Base-by-base conservation (phyloP, 1,140 invertebrate genomes). In the Meloidogyne floridensis region DNA sequence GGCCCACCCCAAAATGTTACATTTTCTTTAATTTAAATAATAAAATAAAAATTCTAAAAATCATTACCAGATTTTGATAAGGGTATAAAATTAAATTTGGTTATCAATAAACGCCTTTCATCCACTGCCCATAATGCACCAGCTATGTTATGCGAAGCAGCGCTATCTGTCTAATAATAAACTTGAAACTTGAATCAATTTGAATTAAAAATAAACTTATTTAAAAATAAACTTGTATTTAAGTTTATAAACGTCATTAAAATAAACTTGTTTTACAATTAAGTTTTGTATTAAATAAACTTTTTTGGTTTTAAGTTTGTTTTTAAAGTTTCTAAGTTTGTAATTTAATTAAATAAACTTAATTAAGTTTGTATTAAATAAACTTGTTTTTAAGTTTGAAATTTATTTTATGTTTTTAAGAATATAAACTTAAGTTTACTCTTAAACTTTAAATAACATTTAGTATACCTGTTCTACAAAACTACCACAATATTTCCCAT, bases 51-150 rank as follows among this genome's bases (percentile, higher is more conserved):
- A 42, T 42, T 15, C 72, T n/a, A 18, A 59, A 18, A 1, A 84
- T 77, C 72, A 43, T 54, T 75, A 54, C 80, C 82, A 32, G 83
- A 87, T 51, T 71, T n/a, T 8, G 56, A 56, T 51, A n/a, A 78
- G 6, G 88, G 89, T 65, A 86, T 79, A 75, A 89, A 89, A 82
- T 88, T 74, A 73, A 89, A 89, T 75, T 88, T 89, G 1, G 88
- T 89, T 15, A 89, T 81, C 71, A 89, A 81, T 8, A 89, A 84
- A 65, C 82, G 85, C 11, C 75, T 74, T n/a, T 89, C 82, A 77
- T 89, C 88, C 10, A 89, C 85, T 15, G 85, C 85, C 88, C 88
- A 89, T 11, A 89, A 47, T n/a, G 89, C 88, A n/a, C 88, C 88
- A 72, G 81, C 77, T 15, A 87, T 79, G 83, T 89, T 84, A 71